Evolutionary conservation across 2,113 vertebrate genomes (phyloP), one percentile per base, ranked within the genome.

Genomic region (Caracal caracal): DNA sequence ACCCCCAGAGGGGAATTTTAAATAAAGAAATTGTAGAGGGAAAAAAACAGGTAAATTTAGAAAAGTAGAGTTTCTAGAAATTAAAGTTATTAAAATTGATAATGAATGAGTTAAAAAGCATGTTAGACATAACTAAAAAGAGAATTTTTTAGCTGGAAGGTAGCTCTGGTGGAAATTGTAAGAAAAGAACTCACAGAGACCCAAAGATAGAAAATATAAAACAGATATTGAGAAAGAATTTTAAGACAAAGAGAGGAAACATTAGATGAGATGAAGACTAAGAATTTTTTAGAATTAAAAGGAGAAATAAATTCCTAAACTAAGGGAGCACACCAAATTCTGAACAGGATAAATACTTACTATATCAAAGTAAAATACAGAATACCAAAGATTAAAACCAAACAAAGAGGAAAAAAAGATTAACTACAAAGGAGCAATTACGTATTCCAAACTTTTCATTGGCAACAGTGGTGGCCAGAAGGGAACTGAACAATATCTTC

Each of bases 31-130:
- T 66, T 86, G 0, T 10, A 79, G 9, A 19, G 37, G 30, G 10
- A 8, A 63, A 49, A 75, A 66, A 28, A 53, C 13, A 76, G 84
- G 37, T 35, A 76, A 88, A 40, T 84, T 88, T 88, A 33, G 68
- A 73, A 78, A 90, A 47, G 61, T 85, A 75, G 26, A 81, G 76
- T 96, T 89, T 94, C 59, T 94, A 71, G 49, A 86, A 90, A 80
- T 85, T 63, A 75, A 93, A 93, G 20, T 75, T 80, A 83, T 79
- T 85, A 85, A 96, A 89, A 65, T 86, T 73, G 75, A 37, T 75
- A 71, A 10, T 49, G 12, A 20, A 30, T 35, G 4, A 24, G 9
- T 88, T 93, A 43, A 83, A 63, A 90, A 94, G 24, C 17, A n/a
- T 73, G 49, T 87, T 79, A 35, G 47, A 56, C 4, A 40, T 56